Evolutionary conservation across 2,797 vertebrate species (phyloP).

Genomic region (Phalanger gymnotis): DNA sequence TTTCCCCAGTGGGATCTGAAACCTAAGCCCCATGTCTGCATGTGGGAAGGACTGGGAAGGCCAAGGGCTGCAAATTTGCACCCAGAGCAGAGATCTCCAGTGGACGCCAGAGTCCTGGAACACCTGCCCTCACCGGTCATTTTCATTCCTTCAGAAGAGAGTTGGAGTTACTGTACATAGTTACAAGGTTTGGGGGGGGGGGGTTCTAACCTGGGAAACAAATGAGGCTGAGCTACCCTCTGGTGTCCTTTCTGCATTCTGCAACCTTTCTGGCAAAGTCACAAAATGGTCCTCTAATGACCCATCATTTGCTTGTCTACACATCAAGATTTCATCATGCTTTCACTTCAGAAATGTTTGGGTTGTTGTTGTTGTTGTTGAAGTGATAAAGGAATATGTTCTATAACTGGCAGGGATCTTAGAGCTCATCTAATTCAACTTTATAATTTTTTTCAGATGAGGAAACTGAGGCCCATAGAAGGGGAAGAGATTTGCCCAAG

Average conservation of each 20-base stretch:
- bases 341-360: background rate
- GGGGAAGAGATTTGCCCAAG: background rate
- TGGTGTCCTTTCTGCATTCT: background rate
- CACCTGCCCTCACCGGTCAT: background rate
- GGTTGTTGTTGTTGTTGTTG: background rate
- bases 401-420: background rate
- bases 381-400: background rate
- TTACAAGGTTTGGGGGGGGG: background rate
- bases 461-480: background rate
- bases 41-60: background rate
- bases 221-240: background rate
- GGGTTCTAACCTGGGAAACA: background rate
- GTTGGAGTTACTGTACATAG: background rate
- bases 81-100: background rate
- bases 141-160: background rate
- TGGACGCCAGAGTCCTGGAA: background rate
- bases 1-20: background rate
- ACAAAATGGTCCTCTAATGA: background rate
- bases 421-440: background rate
- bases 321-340: background rate
- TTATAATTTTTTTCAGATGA: background rate
- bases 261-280: background rate
- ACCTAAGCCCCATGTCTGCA: background rate
- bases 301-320: accelerated
- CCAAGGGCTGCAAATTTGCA: background rate